Percentiles rank a stretch among this genome's conserved stretches.
Conservation (phyloP, 2,888 invertebrate genomes). For the Chymomyza amoena region DNA sequence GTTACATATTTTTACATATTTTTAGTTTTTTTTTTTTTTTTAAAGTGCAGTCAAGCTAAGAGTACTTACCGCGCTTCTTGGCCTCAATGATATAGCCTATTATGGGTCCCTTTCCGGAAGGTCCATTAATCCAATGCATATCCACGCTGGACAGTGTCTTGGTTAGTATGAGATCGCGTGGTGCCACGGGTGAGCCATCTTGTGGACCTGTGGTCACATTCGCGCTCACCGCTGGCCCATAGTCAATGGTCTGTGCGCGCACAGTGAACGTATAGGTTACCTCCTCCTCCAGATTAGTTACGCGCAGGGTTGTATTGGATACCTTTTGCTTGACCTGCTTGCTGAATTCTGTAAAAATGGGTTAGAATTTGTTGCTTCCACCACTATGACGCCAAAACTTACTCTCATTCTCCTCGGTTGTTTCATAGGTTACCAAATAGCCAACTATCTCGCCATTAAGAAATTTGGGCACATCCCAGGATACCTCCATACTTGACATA, state of each 20-base stretch:
- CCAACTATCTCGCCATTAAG: slow-evolving; percentile 94
- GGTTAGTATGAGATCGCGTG: slow-evolving; percentile 85
- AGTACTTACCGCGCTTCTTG: slow-evolving; percentile 85
- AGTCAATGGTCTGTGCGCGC: slow-evolving; percentile 93
- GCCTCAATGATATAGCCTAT: slow-evolving; percentile 94
- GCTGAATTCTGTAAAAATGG: slow-evolving; percentile 85
- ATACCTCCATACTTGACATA: slow-evolving; percentile 94
- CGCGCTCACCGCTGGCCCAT: slow-evolving; percentile 87
- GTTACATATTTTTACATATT: slow-evolving; percentile 18
- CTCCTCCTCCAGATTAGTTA: slow-evolving; percentile 94
- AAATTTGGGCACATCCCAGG: slow-evolving; percentile 93
- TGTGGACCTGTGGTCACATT: slow-evolving; percentile 96
- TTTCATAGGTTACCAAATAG: slow-evolving; percentile 94
- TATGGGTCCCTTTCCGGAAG: slow-evolving; percentile 90
- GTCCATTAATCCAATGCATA: slow-evolving; percentile 92
- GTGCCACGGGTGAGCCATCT: slow-evolving; percentile 90
- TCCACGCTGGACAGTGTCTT: slow-evolving; percentile 91
- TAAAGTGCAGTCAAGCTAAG: background rate
- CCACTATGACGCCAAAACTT: slow-evolving; percentile 76
- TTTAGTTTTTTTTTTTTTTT: no score
- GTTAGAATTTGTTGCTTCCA: background rate
- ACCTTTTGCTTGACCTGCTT: slow-evolving; percentile 97
- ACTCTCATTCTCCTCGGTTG: slow-evolving; percentile 94
- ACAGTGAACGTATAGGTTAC: slow-evolving; percentile 96
- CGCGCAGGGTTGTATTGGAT: slow-evolving; percentile 86